phyloP scores from a whole-genome alignment of 2,888 invertebrate species.

The Leptinotarsa peninsularis region DNA sequence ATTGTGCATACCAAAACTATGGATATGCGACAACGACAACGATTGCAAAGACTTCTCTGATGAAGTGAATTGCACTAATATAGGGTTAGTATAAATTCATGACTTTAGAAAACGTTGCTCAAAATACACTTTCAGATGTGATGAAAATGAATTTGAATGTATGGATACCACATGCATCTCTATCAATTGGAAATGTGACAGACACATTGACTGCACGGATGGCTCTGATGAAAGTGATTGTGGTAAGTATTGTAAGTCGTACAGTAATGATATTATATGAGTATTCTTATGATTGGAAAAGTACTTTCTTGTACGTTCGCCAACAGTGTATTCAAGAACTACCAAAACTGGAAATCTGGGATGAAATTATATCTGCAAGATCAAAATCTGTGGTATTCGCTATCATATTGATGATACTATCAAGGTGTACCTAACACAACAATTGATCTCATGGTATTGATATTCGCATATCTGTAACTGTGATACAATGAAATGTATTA shows the following conservation, averaged over 20 bases:
- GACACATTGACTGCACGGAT: conserved; percentile 80
- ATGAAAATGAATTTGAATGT: conserved; percentile 79
- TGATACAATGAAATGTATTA: no score
- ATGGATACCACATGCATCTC: conserved; percentile 80
- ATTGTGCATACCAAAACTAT: conserved; percentile 79
- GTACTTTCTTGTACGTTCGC: neutral
- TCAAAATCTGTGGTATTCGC: no score
- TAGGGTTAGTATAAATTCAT: conserved; percentile 69
- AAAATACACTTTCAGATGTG: conserved; percentile 71
- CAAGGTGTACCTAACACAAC: no score
- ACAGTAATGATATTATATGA: no score
- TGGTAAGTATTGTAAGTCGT: conserved; percentile 65
- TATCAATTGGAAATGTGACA: conserved; percentile 80
- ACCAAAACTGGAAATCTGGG: no score
- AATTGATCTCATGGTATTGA: no score
- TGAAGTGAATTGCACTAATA: conserved; percentile 79
- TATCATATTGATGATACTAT: no score
- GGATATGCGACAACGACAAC: conserved; percentile 82
- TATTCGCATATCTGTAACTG: no score
- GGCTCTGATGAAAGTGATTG: conserved; percentile 81
- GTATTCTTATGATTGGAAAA: no score
- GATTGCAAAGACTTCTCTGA: conserved; percentile 86
- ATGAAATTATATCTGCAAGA: no score
- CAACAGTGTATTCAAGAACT: neutral
- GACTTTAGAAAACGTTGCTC: neutral